Evolutionary conservation across 2,797 vertebrate genomes (phyloP), one percentile per base, ranked within the genome.

Genomic region (Mallotus villosus): DNA sequence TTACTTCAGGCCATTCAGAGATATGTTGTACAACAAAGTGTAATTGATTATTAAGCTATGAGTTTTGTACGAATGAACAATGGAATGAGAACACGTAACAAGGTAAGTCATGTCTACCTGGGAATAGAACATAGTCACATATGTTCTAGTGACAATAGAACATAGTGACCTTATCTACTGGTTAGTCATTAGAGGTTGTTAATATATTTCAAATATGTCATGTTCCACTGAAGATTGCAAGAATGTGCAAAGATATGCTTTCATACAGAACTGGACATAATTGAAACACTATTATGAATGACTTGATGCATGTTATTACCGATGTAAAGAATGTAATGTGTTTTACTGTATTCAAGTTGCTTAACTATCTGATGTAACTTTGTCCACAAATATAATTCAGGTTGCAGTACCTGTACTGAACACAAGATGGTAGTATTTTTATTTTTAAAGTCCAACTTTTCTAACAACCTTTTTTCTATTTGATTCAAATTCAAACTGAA

Each of bases 1-100:
- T 60, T 60, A 21, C 22, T 59, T 59, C 22, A 60, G 22, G 58
- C 58, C 24, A 60, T 60, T 60, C 58, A 60, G 58, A 25, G 7
- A 21, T 60, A 24, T 24, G 25, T 60, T 24, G 11, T 24, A 63
- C n/a, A 7, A 9, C 2, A 17, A 32, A 17, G 17, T 19, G 19
- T 63, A 27, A 62, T 19, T 34, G 61, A 63, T 25, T 19, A 27
- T 46, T 63, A 19, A 34, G 17, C 17, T 8, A 34, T 63, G 17
- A 6, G 14, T 19, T 6, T n/a, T n/a, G 27, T 63, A 27, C 32
- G 17, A 4, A 63, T 34, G 27, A 63, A 63, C 61, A 7, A 34
- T 1, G 14, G 29, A 63, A 7, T 63, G 17, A 63, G 12, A 61
- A 14, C 12, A 61, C 5, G 12, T 32, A 19, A 46, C 41, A 6